Evolutionary conservation across 1,140 invertebrate genomes (phyloP).

Genomic region (Leptinotarsa lineolata): DNA sequence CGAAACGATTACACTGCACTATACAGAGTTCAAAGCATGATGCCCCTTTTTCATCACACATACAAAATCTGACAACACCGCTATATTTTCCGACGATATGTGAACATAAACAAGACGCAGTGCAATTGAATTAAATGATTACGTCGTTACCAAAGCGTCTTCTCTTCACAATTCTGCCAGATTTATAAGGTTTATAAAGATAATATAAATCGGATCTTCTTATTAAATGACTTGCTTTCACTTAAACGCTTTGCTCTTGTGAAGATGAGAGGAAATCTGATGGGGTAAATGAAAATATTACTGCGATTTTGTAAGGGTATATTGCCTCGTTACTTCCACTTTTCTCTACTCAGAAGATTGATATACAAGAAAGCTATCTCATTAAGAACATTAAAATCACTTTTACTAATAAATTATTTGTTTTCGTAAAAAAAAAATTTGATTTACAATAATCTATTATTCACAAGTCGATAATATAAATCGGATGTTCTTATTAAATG

Average conservation of each 20-base stretch:
- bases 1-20: too few species aligned
- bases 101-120: slow-evolving; percentile 43
- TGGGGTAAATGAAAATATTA: background rate
- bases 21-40: too few species aligned
- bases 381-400: too few species aligned
- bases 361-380: too few species aligned
- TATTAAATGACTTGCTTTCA: slow-evolving; percentile 19
- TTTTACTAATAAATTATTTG: too few species aligned
- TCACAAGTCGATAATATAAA: slow-evolving; percentile 39
- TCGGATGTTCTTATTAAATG: slow-evolving; percentile 32
- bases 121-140: slow-evolving; percentile 46
- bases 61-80: slow-evolving; percentile 16
- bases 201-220: slow-evolving; percentile 38
- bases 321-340: too few species aligned
- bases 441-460: too few species aligned
- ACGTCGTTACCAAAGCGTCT: slow-evolving; percentile 36
- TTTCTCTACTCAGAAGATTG: too few species aligned
- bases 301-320: background rate
- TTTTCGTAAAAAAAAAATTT: too few species aligned
- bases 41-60: background rate
- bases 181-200: slow-evolving; percentile 39
- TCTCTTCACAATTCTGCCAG: slow-evolving; percentile 37
- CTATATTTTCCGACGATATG: slow-evolving; percentile 37
- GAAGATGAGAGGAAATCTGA: background rate
- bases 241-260: background rate